Percentiles rank a stretch among this genome's conserved stretches.
These are phyloP conservation scores for Euproctis similis DNA, from an alignment of 2,888 invertebrate species.

Conservation along the genomic window DNA sequence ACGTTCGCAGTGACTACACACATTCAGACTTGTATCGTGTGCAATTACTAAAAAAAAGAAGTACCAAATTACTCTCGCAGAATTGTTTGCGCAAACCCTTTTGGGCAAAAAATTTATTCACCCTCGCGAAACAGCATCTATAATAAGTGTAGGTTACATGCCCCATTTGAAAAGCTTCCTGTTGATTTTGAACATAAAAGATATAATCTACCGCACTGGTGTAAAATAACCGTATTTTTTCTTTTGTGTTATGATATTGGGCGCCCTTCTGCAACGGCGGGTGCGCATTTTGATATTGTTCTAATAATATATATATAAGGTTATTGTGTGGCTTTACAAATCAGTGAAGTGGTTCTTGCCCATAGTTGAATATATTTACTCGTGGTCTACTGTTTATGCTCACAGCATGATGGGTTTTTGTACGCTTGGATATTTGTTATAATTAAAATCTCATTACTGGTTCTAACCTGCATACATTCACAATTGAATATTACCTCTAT, in stretches of 20 bases:
- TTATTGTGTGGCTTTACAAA: constrained; percentile 42
- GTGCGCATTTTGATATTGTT: constrained; percentile 47
- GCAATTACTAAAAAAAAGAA: constrained; percentile 51
- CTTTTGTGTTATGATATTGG: constrained; percentile 65
- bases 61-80: constrained; percentile 30
- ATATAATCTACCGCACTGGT: constrained; percentile 74
- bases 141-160: constrained; percentile 75
- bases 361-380: constrained; percentile 4
- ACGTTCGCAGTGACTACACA: constrained; percentile 19
- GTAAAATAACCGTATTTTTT: constrained; percentile 73
- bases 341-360: constrained; percentile 19
- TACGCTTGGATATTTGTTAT: not conserved
- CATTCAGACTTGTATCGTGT: constrained; percentile 27
- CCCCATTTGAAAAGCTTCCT: constrained; percentile 74
- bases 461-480: too few species aligned
- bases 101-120: constrained; percentile 67
- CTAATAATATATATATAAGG: constrained; percentile 32
- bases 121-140: constrained; percentile 60
- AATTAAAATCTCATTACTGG: too few species aligned
- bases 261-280: constrained; percentile 51
- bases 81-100: constrained; percentile 65
- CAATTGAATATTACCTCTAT: too few species aligned
- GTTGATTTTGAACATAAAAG: constrained; percentile 74
- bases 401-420: not conserved
- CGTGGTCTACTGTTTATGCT: not conserved